Base-by-base conservation (phyloP, 2,113 vertebrate species). In the Marmota monax region DNA sequence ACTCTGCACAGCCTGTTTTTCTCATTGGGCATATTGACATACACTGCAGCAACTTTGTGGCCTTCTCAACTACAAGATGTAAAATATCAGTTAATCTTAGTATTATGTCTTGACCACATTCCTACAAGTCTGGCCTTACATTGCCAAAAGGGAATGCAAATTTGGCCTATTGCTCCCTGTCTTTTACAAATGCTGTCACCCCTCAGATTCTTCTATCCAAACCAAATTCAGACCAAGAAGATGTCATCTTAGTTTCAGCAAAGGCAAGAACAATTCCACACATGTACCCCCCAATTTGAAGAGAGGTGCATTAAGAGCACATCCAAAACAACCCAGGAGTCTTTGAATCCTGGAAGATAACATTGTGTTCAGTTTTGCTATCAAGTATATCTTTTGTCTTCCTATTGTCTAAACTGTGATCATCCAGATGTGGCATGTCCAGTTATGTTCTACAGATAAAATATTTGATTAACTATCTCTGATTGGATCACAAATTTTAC, bases 1-100 rank as follows among this genome's bases (percentile, higher is more conserved):
- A 97, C 58, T 74, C 96, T 92, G 53, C 88, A 79, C 70, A 90
- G 65, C 97, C 88, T 95, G 87, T 83, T 92, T 97, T 97, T 85
- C 95, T 93, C 95, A 95, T 67, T 96, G 92, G 92, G 51, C 90
- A 97, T 90, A 95, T 51, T 97, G 96, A 98, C 97, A 96, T 78
- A 85, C 94, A 96, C 72, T 92, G 56, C 93, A 96, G 63, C 94
- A 37, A 92, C 58, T 84, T 96, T 95, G 84, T 88, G 96, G 84
- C 84, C 94, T 93, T 97, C 96, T 84, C 88, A 95, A 90, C 84
- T 65, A 76, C 48, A 56, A 73, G 70, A 89, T 45, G 85, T 61
- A 79, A 83, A 91, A 37, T 69, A 92, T 84, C 61, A 74, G 87
- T 70, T 78, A 84, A 94, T 88, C 76, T 92, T 82, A 87, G 63